Base-by-base conservation (phyloP, 1,140 invertebrate species). In the Cherax quadricarinatus region DNA sequence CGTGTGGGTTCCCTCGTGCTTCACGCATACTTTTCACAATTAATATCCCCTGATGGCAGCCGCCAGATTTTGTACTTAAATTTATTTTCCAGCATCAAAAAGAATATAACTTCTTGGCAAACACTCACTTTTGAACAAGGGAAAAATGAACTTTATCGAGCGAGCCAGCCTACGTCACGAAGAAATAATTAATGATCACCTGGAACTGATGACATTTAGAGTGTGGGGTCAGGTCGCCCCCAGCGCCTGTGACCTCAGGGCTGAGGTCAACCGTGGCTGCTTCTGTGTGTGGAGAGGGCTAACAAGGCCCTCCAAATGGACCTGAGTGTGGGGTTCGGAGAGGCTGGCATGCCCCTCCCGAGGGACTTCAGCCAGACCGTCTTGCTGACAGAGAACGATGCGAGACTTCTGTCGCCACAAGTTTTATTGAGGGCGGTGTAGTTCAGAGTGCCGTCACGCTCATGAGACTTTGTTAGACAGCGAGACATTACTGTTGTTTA, bases 301-400 rank as follows among this genome's bases (percentile, higher is more conserved):
- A 41, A 14, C 53, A 9, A 14, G 53, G 53, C 9, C 53, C 53
- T 57, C 53, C 53, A 57, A 14, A 10, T 9, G 14, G 53, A 10
- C 9, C 53, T 9, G 9, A 57, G 53, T 14, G 53, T 57, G 53
- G 53, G 14, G 53, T 48, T 18, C 6, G 48, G 4, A 7, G 5
- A 6, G 3, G 49, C 51, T 30, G 86, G n/a, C 49, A 14, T 62
- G 73, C 53, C 70, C 9, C 14, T 16, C 21, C 70, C 18, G 49
- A n/a, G 14, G 30, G 7, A 84, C 62, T 49, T 88, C 7, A 57
- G 79, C n/a, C 48, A 57, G 73, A 30, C 16, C 18, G 86, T 51
- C 3, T 60, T 4, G 49, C 48, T 79, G 70, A 79, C 73, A 9
- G 49, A 88, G 86, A 30, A 79, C 86, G 57, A 88, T 88, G 86